A percentile compares a stretch with the other conserved stretches of the same genome.
Evolutionary conservation across 2,888 invertebrate species (phyloP).

Genomic region (Archips xylosteana): DNA sequence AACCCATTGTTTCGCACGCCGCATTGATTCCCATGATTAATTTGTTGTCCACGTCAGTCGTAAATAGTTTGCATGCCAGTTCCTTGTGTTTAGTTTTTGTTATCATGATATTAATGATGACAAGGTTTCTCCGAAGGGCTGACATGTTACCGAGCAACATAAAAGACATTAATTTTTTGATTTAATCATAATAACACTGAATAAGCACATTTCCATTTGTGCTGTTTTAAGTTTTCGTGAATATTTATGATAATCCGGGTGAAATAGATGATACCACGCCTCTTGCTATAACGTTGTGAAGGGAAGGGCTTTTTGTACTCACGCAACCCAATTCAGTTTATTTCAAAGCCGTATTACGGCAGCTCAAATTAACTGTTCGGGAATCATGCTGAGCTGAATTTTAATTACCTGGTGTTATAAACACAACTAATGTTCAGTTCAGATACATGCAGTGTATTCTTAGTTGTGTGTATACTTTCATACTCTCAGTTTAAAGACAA

Average conservation of each 20-base stretch:
- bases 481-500: background rate
- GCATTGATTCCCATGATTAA: constrained; percentile 46
- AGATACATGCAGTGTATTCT: background rate
- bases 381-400: background rate
- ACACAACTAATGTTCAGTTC: background rate
- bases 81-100: constrained; percentile 36
- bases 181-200: background rate
- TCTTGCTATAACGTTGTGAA: background rate
- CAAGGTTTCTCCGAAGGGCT: constrained; percentile 21
- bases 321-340: background rate
- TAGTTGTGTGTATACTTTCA: background rate
- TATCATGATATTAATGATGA: constrained; percentile 30
- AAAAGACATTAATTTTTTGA: constrained; percentile 4
- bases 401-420: background rate
- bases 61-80: constrained; percentile 54
- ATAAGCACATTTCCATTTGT: background rate
- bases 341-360: background rate
- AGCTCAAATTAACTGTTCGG: background rate
- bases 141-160: constrained; percentile 14
- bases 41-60: constrained; percentile 46
- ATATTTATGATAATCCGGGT: constrained; percentile 6
- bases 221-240: background rate
- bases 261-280: background rate
- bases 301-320: background rate
- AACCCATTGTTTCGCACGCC: constrained; percentile 46